Percentiles rank a stretch among this genome's conserved stretches.
phyloP scores from a whole-genome alignment of 2,113 vertebrate species.

The Galeopterus variegatus region DNA sequence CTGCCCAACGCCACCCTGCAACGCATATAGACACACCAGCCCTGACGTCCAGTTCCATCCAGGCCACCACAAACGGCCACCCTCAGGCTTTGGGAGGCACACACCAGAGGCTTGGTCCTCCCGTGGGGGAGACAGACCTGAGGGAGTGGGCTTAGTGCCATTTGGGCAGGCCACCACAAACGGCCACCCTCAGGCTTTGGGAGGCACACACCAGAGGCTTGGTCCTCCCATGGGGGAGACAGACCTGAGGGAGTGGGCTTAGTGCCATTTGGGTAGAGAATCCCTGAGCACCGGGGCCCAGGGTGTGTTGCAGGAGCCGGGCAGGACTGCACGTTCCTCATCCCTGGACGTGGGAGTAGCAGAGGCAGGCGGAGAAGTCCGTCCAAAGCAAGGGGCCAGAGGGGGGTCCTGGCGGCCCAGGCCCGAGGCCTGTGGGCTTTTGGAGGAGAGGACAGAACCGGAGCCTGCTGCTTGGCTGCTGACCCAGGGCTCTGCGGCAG shows the following conservation, averaged over 20 bases:
- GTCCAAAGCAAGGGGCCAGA: no score
- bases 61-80: neutral
- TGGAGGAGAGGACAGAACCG: neutral
- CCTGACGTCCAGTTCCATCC: neutral
- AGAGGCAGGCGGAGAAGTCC: neutral
- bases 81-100: neutral
- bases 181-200: neutral
- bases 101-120: neutral
- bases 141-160: neutral
- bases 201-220: neutral
- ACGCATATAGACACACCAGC: neutral
- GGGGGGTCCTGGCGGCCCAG: neutral
- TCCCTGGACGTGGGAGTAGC: neutral
- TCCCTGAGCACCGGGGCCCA: neutral
- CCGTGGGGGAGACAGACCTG: neutral
- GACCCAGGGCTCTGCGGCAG: conserved; percentile 83
- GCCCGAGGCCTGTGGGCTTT: neutral
- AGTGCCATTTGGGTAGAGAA: neutral
- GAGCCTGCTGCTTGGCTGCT: neutral
- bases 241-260: neutral
- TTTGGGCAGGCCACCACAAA: neutral
- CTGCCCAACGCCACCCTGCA: fast-evolving
- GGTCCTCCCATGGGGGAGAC: neutral
- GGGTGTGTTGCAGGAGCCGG: no score
- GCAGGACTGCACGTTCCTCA: no score